Evolutionary conservation across 92 coral and sea anemone genomes (phyloP).

Genomic region (Porites cylindrica): DNA sequence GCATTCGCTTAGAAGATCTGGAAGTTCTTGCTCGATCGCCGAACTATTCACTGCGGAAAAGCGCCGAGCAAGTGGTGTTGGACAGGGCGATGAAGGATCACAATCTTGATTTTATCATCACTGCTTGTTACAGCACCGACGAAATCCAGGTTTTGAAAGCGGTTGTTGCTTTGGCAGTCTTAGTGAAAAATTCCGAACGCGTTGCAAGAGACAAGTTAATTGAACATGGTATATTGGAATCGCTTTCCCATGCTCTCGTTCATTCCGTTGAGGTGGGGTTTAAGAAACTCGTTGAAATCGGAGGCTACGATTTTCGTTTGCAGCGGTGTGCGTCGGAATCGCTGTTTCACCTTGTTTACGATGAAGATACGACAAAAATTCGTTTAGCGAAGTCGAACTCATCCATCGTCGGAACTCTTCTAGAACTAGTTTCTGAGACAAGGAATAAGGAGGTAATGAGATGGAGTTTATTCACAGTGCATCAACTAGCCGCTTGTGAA

Average conservation of each 20-base stretch:
- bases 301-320: constrained; percentile 70
- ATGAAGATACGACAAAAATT: constrained; percentile 65
- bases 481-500: constrained; percentile 91
- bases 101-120: constrained; percentile 76
- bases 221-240: constrained; percentile 74
- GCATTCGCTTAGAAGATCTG: constrained; percentile 80
- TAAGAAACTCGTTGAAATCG: constrained; percentile 63
- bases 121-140: constrained; percentile 72
- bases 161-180: constrained; percentile 77
- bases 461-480: constrained; percentile 80
- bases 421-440: constrained; percentile 75
- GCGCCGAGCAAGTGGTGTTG: constrained; percentile 84
- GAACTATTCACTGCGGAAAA: constrained; percentile 78
- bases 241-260: constrained; percentile 79
- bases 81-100: constrained; percentile 83
- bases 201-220: constrained; percentile 63
- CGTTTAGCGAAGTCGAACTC: constrained; percentile 73
- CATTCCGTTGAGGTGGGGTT: constrained; percentile 80
- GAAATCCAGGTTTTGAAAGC: constrained; percentile 88
- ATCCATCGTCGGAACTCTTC: constrained; percentile 63
- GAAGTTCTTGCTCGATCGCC: constrained; percentile 85
- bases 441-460: constrained; percentile 89
- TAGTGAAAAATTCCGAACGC: constrained; percentile 77
- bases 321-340: constrained; percentile 84
- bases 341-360: constrained; percentile 85